Conservation (phyloP, 2,797 vertebrate species). For the Cephalopachus bancanus region DNA sequence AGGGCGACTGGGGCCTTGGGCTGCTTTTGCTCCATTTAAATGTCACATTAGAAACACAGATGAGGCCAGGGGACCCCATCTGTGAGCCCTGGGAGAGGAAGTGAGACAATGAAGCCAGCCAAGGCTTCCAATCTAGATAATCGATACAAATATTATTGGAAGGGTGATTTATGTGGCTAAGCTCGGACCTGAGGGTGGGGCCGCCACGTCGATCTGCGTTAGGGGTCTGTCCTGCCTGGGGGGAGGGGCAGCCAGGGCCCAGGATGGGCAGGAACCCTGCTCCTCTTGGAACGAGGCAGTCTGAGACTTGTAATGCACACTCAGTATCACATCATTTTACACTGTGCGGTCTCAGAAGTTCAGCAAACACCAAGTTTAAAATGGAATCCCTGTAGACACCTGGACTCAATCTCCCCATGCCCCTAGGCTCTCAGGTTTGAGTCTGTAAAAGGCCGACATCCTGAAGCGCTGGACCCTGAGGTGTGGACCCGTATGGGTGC, state of each 20-base stretch:
- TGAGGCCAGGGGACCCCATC: slow-evolving; percentile 89
- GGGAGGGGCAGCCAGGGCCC: slow-evolving; percentile 21
- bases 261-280: neutral
- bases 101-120: slow-evolving; percentile 89
- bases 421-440: neutral
- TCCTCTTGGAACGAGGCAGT: neutral
- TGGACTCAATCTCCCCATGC: neutral
- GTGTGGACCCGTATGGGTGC: no score
- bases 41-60: slow-evolving; percentile 88
- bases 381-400: neutral
- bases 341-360: neutral
- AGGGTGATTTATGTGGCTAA: slow-evolving; percentile 88
- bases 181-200: slow-evolving; percentile 79
- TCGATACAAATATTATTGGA: slow-evolving; percentile 92
- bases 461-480: accelerated
- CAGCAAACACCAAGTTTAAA: neutral
- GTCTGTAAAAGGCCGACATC: neutral
- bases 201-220: slow-evolving; percentile 78
- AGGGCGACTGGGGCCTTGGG: slow-evolving; percentile 14
- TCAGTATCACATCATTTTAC: neutral
- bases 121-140: slow-evolving; percentile 89
- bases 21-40: slow-evolving; percentile 75
- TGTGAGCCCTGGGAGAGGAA: slow-evolving; percentile 89
- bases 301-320: neutral
- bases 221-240: slow-evolving; percentile 54